These are phyloP conservation scores for Falcunculus frontatus DNA, from an alignment of 2,113 vertebrate species.

Conservation along the genomic window DNA sequence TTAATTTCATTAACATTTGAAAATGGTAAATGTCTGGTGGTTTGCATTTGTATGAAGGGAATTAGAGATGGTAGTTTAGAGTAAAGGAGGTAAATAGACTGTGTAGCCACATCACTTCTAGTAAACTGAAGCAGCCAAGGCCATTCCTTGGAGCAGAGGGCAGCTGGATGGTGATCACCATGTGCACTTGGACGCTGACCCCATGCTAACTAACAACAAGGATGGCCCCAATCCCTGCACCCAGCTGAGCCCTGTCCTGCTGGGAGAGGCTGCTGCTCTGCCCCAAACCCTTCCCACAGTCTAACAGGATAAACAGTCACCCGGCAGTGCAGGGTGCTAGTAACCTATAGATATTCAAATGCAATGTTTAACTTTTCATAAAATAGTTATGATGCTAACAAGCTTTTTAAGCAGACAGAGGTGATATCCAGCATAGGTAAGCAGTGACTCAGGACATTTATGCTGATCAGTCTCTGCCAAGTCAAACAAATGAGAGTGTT, in stretches of 20 bases:
- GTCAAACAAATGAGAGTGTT: slow-evolving; percentile 33
- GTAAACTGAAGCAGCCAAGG: background rate
- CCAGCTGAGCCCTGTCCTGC: background rate
- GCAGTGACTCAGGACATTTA: slow-evolving; percentile 35
- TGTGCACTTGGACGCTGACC: no score
- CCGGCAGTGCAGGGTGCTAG: accelerated
- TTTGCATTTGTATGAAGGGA: background rate
- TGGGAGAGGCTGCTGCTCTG: background rate
- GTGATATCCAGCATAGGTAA: background rate
- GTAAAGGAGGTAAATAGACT: background rate
- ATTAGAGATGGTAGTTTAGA: background rate
- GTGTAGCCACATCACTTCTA: background rate
- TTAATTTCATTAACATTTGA: background rate
- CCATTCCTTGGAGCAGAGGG: background rate
- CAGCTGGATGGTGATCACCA: background rate
- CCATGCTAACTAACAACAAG: background rate
- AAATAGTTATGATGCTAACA: background rate
- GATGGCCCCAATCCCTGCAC: background rate
- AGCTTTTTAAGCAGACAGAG: background rate
- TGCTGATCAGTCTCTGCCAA: slow-evolving; percentile 33
- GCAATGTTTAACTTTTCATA: background rate
- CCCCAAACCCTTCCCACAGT: background rate
- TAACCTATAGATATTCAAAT: background rate
- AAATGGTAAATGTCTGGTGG: background rate
- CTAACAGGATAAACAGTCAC: background rate